Conservation (phyloP, 2,113 vertebrate genomes). For the Elaphurus davidianus region DNA sequence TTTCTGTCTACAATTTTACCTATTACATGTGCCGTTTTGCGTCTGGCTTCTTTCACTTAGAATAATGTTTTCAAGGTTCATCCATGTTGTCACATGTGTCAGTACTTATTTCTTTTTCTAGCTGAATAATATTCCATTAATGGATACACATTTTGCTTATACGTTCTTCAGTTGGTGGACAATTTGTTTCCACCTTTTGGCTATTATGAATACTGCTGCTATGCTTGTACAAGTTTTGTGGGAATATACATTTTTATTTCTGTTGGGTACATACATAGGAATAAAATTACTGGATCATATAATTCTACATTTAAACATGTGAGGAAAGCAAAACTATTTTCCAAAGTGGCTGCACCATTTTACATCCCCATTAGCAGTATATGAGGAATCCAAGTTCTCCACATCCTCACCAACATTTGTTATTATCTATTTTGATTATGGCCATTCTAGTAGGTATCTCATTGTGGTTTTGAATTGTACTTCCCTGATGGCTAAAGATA, state of each 20-base stretch:
- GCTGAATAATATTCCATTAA: neutral
- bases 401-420: neutral
- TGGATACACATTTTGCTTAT: neutral
- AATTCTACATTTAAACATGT: neutral
- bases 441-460: neutral
- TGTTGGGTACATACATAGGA: neutral
- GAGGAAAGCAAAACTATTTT: neutral
- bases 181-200: constrained; percentile 23
- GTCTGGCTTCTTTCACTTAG: neutral
- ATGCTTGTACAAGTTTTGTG: neutral
- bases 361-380: neutral
- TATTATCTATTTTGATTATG: neutral
- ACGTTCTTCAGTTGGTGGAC: neutral
- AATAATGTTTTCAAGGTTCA: neutral
- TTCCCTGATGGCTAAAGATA: constrained; percentile 12
- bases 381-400: neutral
- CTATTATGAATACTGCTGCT: neutral
- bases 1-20: neutral
- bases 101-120: neutral
- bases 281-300: neutral
- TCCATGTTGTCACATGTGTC: neutral
- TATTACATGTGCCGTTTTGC: neutral
- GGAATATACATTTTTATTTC: neutral
- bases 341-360: neutral
- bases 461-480: neutral